A percentile compares a stretch with the other conserved stretches of the same genome.
Conservation (phyloP, 2,888 invertebrate genomes). For the Drosophila borealis region DNA sequence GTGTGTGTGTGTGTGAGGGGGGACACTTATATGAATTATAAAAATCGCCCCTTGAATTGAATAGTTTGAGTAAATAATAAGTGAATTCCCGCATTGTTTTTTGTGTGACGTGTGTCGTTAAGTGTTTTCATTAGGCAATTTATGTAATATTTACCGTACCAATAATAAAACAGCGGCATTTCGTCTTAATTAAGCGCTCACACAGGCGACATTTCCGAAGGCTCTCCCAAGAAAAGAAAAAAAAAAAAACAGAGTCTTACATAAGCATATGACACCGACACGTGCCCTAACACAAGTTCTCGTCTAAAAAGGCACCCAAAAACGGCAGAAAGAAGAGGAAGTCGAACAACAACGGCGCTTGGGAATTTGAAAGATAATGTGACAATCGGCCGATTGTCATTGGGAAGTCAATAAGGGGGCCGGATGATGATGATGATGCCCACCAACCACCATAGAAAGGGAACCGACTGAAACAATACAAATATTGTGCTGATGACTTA, state of each 20-base stretch:
- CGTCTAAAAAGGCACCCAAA: slow-evolving; percentile 25
- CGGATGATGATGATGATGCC: slow-evolving; percentile 24
- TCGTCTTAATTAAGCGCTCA: slow-evolving; percentile 79
- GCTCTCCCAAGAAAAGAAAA: slow-evolving; percentile 4
- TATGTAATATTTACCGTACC: slow-evolving; percentile 73
- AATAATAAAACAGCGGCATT: slow-evolving; percentile 77
- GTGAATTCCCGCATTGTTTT: slow-evolving; percentile 77
- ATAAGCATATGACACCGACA: slow-evolving; percentile 34
- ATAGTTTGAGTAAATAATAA: slow-evolving; percentile 61
- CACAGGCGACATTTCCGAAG: slow-evolving; percentile 29
- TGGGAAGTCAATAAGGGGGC: slow-evolving; percentile 65
- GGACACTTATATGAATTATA: slow-evolving; percentile 10
- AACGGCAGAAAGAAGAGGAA: slow-evolving; percentile 3
- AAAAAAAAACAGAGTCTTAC: slow-evolving; percentile 13
- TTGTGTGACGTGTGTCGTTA: slow-evolving; percentile 74
- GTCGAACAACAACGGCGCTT: slow-evolving; percentile 23
- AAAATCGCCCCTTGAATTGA: slow-evolving; percentile 44
- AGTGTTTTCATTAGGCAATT: slow-evolving; percentile 73
- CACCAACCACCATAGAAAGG: slow-evolving; percentile 37
- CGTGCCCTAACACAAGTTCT: slow-evolving; percentile 35
- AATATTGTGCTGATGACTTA: slow-evolving; percentile 78
- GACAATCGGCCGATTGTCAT: slow-evolving; percentile 68
- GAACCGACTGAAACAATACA: slow-evolving; percentile 54
- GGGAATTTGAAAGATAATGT: slow-evolving; percentile 66
- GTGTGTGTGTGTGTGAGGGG: neutral